Percentiles rank a stretch among this genome's conserved stretches.
Evolutionary conservation across 1,140 invertebrate species (phyloP).

Genomic region (Bombus huntii): DNA sequence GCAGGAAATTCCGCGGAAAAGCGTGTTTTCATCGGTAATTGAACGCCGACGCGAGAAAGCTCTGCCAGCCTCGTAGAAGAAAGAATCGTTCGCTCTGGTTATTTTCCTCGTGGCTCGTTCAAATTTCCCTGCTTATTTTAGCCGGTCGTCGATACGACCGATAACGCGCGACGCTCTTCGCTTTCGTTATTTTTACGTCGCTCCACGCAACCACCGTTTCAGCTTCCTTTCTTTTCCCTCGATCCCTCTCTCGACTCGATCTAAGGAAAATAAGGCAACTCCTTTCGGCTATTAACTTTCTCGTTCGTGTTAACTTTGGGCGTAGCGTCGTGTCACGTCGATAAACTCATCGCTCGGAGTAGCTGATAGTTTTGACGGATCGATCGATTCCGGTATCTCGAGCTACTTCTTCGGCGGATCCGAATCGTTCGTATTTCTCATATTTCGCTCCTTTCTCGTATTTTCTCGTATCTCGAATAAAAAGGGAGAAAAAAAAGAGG

Average conservation of each 20-base stretch:
- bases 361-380: not conserved
- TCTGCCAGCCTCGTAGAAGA: not conserved
- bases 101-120: constrained; percentile 17
- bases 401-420: no score
- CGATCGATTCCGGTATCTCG: not conserved
- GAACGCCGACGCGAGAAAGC: constrained; percentile 28
- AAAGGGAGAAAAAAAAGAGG: no score
- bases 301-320: not conserved
- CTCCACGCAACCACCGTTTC: no score
- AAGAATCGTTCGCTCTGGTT: not conserved
- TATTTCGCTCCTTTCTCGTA: not conserved
- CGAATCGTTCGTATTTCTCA: not conserved
- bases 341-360: not conserved
- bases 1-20: constrained; percentile 21
- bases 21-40: constrained; percentile 56
- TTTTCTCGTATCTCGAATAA: no score
- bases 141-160: not conserved
- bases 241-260: no score
- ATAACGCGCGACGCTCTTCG: not conserved
- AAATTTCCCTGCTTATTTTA: constrained; percentile 38
- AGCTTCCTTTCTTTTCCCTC: not conserved
- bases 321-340: not conserved
- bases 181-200: not conserved
- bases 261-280: no score
- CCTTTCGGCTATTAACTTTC: not conserved